Conservation (phyloP, 1,140 invertebrate genomes). For the Venustaconcha ellipsiformis region DNA sequence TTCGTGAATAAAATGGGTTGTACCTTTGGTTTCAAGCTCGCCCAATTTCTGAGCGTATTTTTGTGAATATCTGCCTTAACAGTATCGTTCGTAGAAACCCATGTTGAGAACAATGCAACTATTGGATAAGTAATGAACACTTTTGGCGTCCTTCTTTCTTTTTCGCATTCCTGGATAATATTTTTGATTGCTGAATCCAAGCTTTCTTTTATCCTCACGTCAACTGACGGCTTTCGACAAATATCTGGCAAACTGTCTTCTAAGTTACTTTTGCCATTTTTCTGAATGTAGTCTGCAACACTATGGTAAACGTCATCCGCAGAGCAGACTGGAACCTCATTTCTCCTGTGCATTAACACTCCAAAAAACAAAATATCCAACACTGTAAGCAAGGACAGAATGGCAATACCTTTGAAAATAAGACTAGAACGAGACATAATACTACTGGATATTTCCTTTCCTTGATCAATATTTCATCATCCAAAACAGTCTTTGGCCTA, state of each 20-base stretch:
- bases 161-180: slow-evolving; percentile 5
- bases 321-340: slow-evolving; percentile 1
- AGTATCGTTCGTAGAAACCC: slow-evolving; percentile 1
- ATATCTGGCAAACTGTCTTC: slow-evolving; percentile 7
- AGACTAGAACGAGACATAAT: not conserved
- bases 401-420: slow-evolving; percentile 12
- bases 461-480: too few relatives aligned
- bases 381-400: slow-evolving; percentile 19
- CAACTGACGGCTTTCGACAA: not conserved
- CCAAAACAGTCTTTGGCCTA: too few relatives aligned
- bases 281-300: slow-evolving; percentile 10
- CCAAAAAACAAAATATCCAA: slow-evolving; percentile 23
- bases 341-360: slow-evolving; percentile 7
- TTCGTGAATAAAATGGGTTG: slow-evolving; percentile 29
- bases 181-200: not conserved
- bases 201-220: not conserved
- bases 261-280: slow-evolving; percentile 8
- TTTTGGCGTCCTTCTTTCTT: not conserved
- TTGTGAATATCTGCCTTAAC: slow-evolving; percentile 22
- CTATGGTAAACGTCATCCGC: slow-evolving; percentile 21
- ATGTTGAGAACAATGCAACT: slow-evolving; percentile 22
- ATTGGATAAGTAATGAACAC: too few relatives aligned
- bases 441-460: too few relatives aligned
- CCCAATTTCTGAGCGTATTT: slow-evolving; percentile 30
- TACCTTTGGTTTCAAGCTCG: slow-evolving; percentile 22